A percentile compares a stretch with the other conserved stretches of the same genome.
Evolutionary conservation across 1,140 invertebrate species (phyloP).

Genomic region (Lerema accius): DNA sequence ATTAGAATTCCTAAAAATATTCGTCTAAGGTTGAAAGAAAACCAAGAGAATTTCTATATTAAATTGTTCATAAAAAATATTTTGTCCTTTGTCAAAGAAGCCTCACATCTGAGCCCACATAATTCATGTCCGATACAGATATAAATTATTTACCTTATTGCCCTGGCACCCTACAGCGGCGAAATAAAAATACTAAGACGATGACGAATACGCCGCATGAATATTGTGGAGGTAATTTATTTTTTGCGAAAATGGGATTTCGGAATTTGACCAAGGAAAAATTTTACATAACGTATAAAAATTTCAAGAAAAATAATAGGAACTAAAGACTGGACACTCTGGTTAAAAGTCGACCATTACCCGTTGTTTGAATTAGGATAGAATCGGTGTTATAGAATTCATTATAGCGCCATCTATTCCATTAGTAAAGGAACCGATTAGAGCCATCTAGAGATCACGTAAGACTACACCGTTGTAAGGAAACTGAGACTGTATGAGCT

Average conservation of each 20-base stretch:
- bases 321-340: no score
- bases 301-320: no score
- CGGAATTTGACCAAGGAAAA: slow-evolving; percentile 18
- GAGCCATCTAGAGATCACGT: no score
- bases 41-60: not conserved
- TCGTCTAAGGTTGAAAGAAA: not conserved
- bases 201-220: slow-evolving; percentile 30
- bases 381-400: no score
- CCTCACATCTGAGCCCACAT: slow-evolving; percentile 9
- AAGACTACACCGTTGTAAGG: no score
- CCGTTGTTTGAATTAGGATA: no score
- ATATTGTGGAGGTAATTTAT: slow-evolving; percentile 33
- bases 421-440: no score
- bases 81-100: slow-evolving; percentile 18
- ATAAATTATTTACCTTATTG: slow-evolving; percentile 35
- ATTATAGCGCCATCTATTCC: no score
- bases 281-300: no score
- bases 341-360: no score
- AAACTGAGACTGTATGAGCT: no score
- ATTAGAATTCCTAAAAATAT: no score
- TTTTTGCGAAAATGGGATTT: slow-evolving; percentile 26
- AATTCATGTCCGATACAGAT: slow-evolving; percentile 30
- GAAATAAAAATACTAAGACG: slow-evolving; percentile 25
- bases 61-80: slow-evolving; percentile 10
- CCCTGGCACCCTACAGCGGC: slow-evolving; percentile 17